Conservation (phyloP, 1,140 invertebrate genomes). For the Aphidius gifuensis region DNA sequence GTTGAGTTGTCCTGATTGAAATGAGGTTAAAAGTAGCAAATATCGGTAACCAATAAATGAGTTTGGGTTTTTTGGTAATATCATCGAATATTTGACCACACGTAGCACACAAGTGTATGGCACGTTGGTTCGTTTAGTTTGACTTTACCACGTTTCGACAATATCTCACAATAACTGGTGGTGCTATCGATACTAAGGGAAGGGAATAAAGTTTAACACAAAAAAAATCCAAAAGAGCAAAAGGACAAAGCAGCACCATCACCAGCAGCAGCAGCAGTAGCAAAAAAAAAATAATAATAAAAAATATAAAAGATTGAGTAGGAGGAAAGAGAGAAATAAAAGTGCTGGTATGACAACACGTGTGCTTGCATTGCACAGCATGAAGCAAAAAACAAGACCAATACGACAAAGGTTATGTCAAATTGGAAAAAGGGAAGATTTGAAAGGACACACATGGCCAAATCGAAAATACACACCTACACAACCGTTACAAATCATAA, state of each 20-base stretch:
- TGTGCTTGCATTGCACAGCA: too few relatives aligned
- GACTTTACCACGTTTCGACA: slow-evolving; percentile 4
- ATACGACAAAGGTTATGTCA: too few relatives aligned
- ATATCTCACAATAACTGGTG: slow-evolving; percentile 15
- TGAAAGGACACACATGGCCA: background rate
- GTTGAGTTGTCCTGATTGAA: background rate
- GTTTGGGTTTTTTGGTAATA: slow-evolving; percentile 7
- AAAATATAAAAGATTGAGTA: too few relatives aligned
- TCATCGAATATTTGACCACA: slow-evolving; percentile 16
- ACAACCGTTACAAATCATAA: slow-evolving; percentile 14
- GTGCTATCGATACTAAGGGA: background rate
- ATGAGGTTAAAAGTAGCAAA: background rate
- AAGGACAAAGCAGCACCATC: too few relatives aligned
- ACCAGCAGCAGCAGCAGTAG: too few relatives aligned
- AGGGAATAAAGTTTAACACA: background rate
- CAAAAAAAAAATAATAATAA: too few relatives aligned
- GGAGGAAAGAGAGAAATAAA: too few relatives aligned
- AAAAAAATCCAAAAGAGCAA: too few relatives aligned
- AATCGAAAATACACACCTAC: too few relatives aligned
- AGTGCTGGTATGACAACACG: too few relatives aligned
- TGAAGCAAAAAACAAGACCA: too few relatives aligned
- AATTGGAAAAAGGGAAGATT: background rate
- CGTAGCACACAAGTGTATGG: too few relatives aligned
- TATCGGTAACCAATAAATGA: slow-evolving; percentile 5
- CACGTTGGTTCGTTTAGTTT: slow-evolving; percentile 8